Evolutionary conservation across 1,140 invertebrate species (phyloP).

Genomic region (Drosophila aff.): DNA sequence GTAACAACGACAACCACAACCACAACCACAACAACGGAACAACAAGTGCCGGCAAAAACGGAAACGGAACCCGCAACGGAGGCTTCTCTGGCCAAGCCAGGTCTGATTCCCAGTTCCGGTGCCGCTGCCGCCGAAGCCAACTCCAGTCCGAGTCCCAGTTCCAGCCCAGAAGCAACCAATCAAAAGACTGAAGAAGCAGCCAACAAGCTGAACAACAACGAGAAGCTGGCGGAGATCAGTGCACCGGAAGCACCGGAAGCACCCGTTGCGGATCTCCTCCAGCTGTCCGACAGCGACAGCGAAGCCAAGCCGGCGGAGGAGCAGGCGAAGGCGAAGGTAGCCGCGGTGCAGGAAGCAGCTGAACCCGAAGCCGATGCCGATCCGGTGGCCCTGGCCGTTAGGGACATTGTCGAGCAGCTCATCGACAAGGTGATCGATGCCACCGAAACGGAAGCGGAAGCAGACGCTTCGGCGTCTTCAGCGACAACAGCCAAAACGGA

Average conservation of each 20-base stretch:
- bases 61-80: slow-evolving; percentile 12
- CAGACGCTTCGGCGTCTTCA: background rate
- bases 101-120: background rate
- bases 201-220: slow-evolving; percentile 79
- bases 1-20: slow-evolving; percentile 21
- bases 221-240: slow-evolving; percentile 41
- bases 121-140: background rate
- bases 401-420: slow-evolving; percentile 78
- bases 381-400: slow-evolving; percentile 57
- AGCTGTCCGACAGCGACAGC: slow-evolving; percentile 27
- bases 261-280: slow-evolving; percentile 15
- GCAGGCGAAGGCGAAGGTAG: background rate
- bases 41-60: slow-evolving; percentile 10
- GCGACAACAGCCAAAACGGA: slow-evolving; percentile 41
- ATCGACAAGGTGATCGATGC: slow-evolving; percentile 79
- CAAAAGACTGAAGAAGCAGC: slow-evolving; percentile 77
- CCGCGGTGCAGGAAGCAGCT: background rate
- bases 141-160: slow-evolving; percentile 14
- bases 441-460: slow-evolving; percentile 47
- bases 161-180: slow-evolving; percentile 59
- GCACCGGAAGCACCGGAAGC: slow-evolving; percentile 6
- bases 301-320: background rate
- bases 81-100: slow-evolving; percentile 17
- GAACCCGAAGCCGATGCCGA: slow-evolving; percentile 23
- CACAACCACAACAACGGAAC: slow-evolving; percentile 16